Conservation (phyloP, 2,113 vertebrate genomes). For the Scortum barcoo region DNA sequence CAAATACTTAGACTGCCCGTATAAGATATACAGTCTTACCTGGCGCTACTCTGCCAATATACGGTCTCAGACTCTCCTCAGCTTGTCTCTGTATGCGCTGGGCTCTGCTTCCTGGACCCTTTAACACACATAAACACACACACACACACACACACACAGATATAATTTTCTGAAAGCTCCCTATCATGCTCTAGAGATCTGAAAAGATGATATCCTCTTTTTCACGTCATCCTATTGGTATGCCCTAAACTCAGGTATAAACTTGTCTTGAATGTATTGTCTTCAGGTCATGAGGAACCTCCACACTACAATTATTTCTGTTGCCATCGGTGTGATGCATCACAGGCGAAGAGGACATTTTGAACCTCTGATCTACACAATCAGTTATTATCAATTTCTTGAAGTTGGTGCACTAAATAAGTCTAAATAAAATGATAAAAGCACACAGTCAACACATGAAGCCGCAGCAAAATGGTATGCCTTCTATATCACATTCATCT, state of each 20-base stretch:
- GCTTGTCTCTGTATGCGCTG: slow-evolving; percentile 81
- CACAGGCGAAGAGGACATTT: background rate
- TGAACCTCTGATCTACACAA: slow-evolving; percentile 3
- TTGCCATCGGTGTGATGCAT: slow-evolving; percentile 1
- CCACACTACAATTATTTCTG: background rate
- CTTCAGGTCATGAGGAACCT: background rate
- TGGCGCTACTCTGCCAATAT: slow-evolving; percentile 81
- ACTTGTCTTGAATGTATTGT: background rate
- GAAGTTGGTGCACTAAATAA: background rate
- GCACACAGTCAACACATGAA: background rate
- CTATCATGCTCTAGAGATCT: background rate
- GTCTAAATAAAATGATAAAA: background rate
- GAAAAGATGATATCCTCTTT: slow-evolving; percentile 7
- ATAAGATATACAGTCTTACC: slow-evolving; percentile 61
- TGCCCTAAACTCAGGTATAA: slow-evolving; percentile 11
- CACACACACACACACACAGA: slow-evolving; percentile 18
- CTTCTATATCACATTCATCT: background rate
- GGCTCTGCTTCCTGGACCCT: slow-evolving; percentile 77
- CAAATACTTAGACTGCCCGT: background rate
- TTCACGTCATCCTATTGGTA: slow-evolving; percentile 2
- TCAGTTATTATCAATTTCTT: background rate
- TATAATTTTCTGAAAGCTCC: background rate
- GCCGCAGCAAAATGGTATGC: slow-evolving; percentile 7
- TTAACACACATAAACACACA: slow-evolving; percentile 36
- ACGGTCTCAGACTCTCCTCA: slow-evolving; percentile 80